Percentiles rank a stretch among this genome's conserved stretches.
Evolutionary conservation across 2,113 vertebrate species (phyloP).

Genomic region (Lipotes vexillifer): DNA sequence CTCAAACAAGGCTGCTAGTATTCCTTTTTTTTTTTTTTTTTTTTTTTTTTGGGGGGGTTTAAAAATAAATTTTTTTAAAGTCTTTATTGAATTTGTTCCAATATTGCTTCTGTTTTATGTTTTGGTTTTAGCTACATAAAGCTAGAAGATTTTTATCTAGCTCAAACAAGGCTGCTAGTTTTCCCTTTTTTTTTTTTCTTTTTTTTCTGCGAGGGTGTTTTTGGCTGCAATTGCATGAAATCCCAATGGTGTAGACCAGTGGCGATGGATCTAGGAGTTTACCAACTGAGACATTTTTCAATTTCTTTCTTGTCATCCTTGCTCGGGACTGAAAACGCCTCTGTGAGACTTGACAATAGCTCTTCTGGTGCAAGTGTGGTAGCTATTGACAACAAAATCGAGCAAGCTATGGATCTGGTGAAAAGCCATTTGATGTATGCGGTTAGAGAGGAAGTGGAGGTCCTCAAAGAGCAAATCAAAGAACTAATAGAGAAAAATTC

Average conservation of each 20-base stretch:
- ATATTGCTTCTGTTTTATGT: too few relatives aligned
- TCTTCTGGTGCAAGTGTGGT: slow-evolving; percentile 98
- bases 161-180: not conserved
- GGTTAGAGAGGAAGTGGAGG: slow-evolving; percentile 95
- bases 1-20: too few relatives aligned
- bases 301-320: slow-evolving; percentile 96
- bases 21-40: too few relatives aligned
- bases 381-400: slow-evolving; percentile 99
- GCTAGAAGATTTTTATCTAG: slow-evolving; percentile 50
- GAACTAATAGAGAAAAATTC: slow-evolving; percentile 96
- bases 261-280: slow-evolving; percentile 98
- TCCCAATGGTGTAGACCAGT: slow-evolving; percentile 91
- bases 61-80: too few relatives aligned
- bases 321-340: slow-evolving; percentile 90
- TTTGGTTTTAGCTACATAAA: too few relatives aligned
- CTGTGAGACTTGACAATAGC: slow-evolving; percentile 92
- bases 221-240: slow-evolving; percentile 86
- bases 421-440: slow-evolving; percentile 98
- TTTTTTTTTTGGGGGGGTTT: too few relatives aligned
- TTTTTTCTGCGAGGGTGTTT: slow-evolving; percentile 52
- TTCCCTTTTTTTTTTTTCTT: not conserved
- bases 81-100: too few relatives aligned
- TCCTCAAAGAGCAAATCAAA: slow-evolving; percentile 97
- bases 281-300: slow-evolving; percentile 96
- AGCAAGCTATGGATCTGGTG: slow-evolving; percentile 98